Evolutionary conservation across 1,140 invertebrate species (phyloP).

Genomic region (Calycopis cecrops): DNA sequence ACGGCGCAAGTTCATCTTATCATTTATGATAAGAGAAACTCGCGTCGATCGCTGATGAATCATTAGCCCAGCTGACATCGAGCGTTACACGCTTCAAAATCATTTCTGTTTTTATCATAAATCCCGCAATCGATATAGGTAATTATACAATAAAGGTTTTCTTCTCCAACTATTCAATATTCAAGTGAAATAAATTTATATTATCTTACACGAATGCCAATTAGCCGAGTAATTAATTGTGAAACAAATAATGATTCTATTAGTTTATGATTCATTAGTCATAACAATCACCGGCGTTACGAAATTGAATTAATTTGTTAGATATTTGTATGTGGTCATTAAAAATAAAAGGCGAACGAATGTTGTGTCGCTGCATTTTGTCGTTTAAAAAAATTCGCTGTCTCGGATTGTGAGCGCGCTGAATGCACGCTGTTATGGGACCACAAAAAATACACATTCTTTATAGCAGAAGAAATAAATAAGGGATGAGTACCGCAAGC

Average conservation of each 20-base stretch:
- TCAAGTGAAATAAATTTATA: background rate
- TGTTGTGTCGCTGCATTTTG: conserved; percentile 52
- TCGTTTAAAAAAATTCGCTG: conserved; percentile 65
- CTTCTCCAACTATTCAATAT: background rate
- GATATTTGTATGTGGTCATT: conserved; percentile 46
- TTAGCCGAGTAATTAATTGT: conserved; percentile 8
- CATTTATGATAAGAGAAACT: conserved; percentile 69
- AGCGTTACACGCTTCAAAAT: conserved; percentile 17
- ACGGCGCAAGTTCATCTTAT: conserved; percentile 59
- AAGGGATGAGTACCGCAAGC: conserved; percentile 62
- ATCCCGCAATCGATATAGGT: background rate
- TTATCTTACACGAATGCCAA: conserved; percentile 3
- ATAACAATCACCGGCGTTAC: background rate
- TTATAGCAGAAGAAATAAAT: conserved; percentile 72
- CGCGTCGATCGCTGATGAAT: conserved; percentile 49
- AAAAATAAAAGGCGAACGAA: conserved; percentile 52
- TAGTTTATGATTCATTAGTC: background rate
- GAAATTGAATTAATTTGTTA: background rate
- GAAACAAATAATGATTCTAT: conserved; percentile 12
- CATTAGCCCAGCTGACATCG: conserved; percentile 34
- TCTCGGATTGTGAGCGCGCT: conserved; percentile 44
- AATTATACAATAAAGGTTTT: conserved; percentile 4
- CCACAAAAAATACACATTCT: conserved; percentile 59
- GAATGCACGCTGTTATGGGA: conserved; percentile 50
- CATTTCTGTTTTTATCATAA: conserved; percentile 22